Conservation (phyloP, 2,797 vertebrate species). For the Alcedo quadribrachys region DNA sequence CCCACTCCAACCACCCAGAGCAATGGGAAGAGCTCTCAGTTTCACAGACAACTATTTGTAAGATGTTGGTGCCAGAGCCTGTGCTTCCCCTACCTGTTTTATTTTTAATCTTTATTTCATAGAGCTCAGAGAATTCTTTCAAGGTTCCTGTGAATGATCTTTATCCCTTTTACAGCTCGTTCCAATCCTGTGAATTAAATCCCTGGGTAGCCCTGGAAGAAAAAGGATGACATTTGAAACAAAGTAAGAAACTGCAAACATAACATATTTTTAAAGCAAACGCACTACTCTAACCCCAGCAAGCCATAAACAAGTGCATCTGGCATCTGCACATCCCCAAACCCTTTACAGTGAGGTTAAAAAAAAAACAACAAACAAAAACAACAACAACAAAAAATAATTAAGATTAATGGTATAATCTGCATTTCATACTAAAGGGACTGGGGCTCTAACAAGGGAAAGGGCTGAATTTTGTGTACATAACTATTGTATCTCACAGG, state of each 20-base stretch:
- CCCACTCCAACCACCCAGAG: rapidly evolving
- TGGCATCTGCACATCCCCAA: neutral
- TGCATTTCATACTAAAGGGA: neutral
- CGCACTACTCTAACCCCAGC: neutral
- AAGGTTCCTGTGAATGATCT: constrained; percentile 28
- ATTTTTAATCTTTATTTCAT: constrained; percentile 41
- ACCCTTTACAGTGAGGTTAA: neutral
- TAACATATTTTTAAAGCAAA: neutral
- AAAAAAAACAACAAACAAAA: neutral
- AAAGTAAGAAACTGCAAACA: constrained; percentile 13
- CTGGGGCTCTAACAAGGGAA: neutral
- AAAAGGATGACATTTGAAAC: constrained; percentile 22
- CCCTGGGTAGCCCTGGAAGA: constrained; percentile 45
- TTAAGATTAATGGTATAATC: neutral
- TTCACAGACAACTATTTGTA: neutral
- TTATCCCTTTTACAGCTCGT: constrained; percentile 39
- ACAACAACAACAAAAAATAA: too few relatives aligned
- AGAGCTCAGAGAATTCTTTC: constrained; percentile 39
- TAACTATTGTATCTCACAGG: neutral
- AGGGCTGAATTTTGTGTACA: too few relatives aligned
- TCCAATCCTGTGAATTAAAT: constrained; percentile 38
- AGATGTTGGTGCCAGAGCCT: neutral
- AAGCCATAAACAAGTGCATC: neutral
- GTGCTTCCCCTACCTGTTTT: constrained; percentile 34
- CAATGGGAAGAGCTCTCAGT: neutral